Evolutionary conservation across 1,140 invertebrate genomes (phyloP).

Genomic region (Drosophila trapezifrons): DNA sequence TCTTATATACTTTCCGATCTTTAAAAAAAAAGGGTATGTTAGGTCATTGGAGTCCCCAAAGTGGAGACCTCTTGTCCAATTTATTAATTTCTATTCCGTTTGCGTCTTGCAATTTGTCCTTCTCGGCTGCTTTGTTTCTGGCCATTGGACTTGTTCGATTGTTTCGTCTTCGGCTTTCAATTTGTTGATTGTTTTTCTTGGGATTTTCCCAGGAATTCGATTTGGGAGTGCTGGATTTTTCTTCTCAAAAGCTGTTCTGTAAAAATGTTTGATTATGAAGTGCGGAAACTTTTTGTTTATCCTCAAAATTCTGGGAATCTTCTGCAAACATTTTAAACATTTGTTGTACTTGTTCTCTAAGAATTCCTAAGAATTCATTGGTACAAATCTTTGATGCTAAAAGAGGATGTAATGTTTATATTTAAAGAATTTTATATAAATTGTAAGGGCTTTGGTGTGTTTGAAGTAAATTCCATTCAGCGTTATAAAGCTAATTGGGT

Average conservation of each 20-base stretch:
- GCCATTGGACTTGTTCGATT: slow-evolving; percentile 61
- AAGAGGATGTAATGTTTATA: background rate
- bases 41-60: background rate
- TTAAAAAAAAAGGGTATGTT: background rate
- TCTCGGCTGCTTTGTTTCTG: slow-evolving; percentile 48
- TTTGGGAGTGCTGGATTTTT: slow-evolving; percentile 6
- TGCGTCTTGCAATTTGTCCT: slow-evolving; percentile 71
- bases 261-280: slow-evolving; percentile 42
- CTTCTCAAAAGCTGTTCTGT: slow-evolving; percentile 12
- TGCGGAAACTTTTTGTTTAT: slow-evolving; percentile 26
- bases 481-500: too few relatives aligned
- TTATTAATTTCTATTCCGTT: slow-evolving; percentile 80
- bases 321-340: slow-evolving; percentile 13
- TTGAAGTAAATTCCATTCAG: background rate
- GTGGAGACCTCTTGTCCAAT: slow-evolving; percentile 39
- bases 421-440: too few relatives aligned
- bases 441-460: background rate
- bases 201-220: slow-evolving; percentile 29
- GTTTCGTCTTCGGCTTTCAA: slow-evolving; percentile 71
- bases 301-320: slow-evolving; percentile 10
- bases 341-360: slow-evolving; percentile 14
- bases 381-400: background rate
- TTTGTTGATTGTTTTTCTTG: slow-evolving; percentile 76
- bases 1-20: background rate
- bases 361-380: background rate